phyloP scores from a whole-genome alignment of 1,140 invertebrate genomes.

The Antheraea mylitta region DNA sequence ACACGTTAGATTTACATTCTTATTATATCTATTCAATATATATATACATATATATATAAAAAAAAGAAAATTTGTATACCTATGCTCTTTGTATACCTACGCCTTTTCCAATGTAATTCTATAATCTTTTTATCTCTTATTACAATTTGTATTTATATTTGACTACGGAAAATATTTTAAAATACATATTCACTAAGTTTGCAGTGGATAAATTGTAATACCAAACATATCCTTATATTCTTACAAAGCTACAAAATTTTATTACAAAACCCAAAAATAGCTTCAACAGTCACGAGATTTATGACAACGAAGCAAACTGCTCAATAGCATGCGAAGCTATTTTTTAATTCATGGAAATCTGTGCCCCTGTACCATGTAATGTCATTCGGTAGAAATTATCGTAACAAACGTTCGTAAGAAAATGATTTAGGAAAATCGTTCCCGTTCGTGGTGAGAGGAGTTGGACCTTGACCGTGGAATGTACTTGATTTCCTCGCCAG shows the following conservation, averaged over 20 bases:
- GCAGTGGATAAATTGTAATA: too few relatives aligned
- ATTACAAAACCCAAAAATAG: constrained; percentile 5
- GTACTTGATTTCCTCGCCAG: neutral
- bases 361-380: constrained; percentile 1
- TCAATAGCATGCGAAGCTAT: constrained; percentile 4
- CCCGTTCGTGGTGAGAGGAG: neutral
- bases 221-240: neutral
- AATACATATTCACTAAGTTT: too few relatives aligned
- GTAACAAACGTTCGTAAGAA: neutral
- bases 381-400: neutral
- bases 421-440: neutral
- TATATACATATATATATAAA: too few relatives aligned
- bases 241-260: constrained; percentile 1
- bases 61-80: too few relatives aligned
- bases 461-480: constrained; percentile 10
- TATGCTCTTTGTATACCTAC: too few relatives aligned
- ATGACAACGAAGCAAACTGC: constrained; percentile 4
- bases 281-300: neutral
- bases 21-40: too few relatives aligned
- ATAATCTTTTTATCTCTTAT: too few relatives aligned
- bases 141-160: too few relatives aligned
- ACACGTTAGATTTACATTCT: too few relatives aligned
- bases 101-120: too few relatives aligned
- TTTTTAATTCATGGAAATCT: constrained; percentile 10
- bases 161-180: too few relatives aligned